These are phyloP conservation scores for Phalacrocorax aristotelis DNA, from an alignment of 2,113 vertebrate genomes.

Conservation along the genomic window DNA sequence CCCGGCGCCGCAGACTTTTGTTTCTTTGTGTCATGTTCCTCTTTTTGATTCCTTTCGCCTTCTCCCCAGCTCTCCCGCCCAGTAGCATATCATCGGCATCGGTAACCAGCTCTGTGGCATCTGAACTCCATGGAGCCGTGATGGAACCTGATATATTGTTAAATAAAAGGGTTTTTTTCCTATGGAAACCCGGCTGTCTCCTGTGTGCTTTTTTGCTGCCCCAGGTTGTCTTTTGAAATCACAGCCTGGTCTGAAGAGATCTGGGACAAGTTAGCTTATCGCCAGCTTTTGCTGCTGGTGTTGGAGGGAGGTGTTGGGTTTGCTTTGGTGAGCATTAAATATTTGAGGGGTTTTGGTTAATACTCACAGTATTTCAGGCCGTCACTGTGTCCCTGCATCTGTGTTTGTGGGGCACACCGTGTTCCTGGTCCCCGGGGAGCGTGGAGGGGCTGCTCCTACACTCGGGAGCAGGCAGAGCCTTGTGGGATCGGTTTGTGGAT, in stretches of 20 bases:
- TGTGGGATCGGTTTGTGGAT: fast-evolving
- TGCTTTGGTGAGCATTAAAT: background rate
- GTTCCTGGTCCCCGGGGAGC: background rate
- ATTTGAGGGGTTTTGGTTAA: background rate
- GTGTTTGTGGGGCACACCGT: too few relatives aligned
- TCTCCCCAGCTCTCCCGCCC: constrained; percentile 76
- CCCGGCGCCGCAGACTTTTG: constrained; percentile 64
- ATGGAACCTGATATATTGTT: constrained; percentile 92
- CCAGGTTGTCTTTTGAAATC: background rate
- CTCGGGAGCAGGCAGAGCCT: background rate
- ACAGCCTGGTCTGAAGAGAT: background rate
- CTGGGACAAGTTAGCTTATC: background rate
- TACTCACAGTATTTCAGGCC: background rate
- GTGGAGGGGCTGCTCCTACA: background rate
- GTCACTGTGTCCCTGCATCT: background rate
- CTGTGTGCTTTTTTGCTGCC: constrained; percentile 35
- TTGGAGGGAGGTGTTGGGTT: background rate
- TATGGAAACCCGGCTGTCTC: constrained; percentile 78
- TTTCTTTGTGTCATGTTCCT: constrained; percentile 78
- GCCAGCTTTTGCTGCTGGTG: fast-evolving
- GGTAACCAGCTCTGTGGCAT: constrained; percentile 80
- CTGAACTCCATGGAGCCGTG: constrained; percentile 80
- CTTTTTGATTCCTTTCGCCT: constrained; percentile 68
- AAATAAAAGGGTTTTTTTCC: constrained; percentile 89
- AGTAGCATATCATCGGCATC: constrained; percentile 77